These are phyloP conservation scores for Eledone cirrhosa DNA, from an alignment of 2,888 invertebrate genomes.

Conservation along the genomic window DNA sequence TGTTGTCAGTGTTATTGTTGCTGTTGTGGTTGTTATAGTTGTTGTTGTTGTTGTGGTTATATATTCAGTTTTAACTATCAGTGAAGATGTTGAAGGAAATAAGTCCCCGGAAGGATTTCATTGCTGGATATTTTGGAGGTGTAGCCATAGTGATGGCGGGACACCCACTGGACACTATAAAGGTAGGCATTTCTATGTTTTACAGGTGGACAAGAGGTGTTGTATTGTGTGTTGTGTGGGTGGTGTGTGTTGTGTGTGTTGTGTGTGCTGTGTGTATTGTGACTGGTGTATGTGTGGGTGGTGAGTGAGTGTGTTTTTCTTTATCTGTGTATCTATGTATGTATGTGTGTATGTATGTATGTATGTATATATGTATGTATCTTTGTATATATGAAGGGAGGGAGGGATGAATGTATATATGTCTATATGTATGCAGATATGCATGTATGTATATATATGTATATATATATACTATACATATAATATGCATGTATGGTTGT, in stretches of 20 bases:
- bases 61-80: no score
- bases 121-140: slow-evolving; percentile 5
- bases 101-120: slow-evolving; percentile 15
- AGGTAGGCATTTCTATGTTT: no score
- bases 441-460: background rate
- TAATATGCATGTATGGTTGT: background rate
- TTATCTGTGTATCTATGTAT: background rate
- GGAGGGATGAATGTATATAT: no score
- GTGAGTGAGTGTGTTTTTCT: background rate
- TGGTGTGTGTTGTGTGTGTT: no score
- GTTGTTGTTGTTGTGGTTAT: no score
- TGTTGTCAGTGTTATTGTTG: no score
- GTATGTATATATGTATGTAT: background rate
- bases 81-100: background rate
- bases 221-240: no score
- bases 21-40: no score
- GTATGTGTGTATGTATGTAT: background rate
- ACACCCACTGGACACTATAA: slow-evolving; percentile 15
- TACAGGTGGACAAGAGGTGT: no score
- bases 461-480: background rate
- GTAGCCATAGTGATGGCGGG: background rate
- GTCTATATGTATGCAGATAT: no score
- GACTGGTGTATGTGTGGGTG: background rate
- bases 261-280: background rate
- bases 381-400: no score